Base-by-base conservation (phyloP, 2,797 vertebrate species). In the Stomatorhinus walkeri region DNA sequence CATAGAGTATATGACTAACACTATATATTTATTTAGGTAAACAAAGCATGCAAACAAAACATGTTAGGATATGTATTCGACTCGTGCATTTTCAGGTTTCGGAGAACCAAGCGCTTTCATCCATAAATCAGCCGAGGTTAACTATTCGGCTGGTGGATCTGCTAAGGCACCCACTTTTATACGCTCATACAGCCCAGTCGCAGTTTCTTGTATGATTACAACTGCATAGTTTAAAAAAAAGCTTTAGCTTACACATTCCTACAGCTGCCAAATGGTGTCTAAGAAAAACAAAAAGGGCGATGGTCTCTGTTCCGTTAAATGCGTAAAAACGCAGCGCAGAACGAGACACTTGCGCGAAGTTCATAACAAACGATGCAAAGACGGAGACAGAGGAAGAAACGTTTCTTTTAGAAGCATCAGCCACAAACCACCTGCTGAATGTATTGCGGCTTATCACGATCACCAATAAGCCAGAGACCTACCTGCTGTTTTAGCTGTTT, bases 401-500 rank as follows among this genome's bases (percentile, higher is more conserved):
- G 14, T 46, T 72, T 61, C 22, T 19, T 36, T 7, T 22, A 36
- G 40, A 49, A 84, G n/a, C 46, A 51, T 51, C 43, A 1, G 1
- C 6, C 32, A 19, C 19, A 79, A 56, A 83, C 28, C 12, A 43
- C 12, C 76, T 46, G 46, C n/a, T 52, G 28, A 59, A 36, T n/a
- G 16, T 12, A 81, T 12, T 40, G 64, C 24, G 79, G 24, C 28
- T 51, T 16, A 79, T 6, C 6, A 14, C 2, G 16, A 4, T 83
- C 7, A 7, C 28, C 32, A n/a, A 4, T n/a, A 43, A 86, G 22
- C 4, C 56, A 16, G 32, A 10, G 22, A 56, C 96, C 96, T 96
- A 98, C 98, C 97, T 98, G 97, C 94, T 96, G 95, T 90, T 92
- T 92, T 1, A 87, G 89, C 2, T 91, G 93, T 24, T 91, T 92